Percentiles rank a stretch among this genome's conserved stretches.
phyloP scores from a whole-genome alignment of 2,888 invertebrate species.

The Leucophenga montana region DNA sequence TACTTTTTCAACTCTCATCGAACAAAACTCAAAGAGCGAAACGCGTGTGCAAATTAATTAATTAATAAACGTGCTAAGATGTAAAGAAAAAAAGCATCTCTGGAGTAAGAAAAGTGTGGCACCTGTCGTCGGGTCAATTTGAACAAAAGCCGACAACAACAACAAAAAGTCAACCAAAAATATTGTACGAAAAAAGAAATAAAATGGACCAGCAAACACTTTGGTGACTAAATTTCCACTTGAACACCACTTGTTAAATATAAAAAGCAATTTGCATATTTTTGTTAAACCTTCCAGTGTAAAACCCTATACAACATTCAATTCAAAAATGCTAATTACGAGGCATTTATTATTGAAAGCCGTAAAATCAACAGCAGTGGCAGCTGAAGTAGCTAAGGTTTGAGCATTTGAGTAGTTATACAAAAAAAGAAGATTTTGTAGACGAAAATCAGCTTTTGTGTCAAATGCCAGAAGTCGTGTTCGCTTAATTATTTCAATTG shows the following conservation, averaged over 20 bases:
- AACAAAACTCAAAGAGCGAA: neutral
- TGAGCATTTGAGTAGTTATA: neutral
- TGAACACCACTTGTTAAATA: neutral
- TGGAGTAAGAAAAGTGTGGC: neutral
- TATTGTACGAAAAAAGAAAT: neutral
- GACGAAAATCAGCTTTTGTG: neutral
- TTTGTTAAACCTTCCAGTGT: neutral
- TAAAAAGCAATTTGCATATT: neutral
- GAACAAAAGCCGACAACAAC: neutral
- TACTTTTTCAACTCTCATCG: neutral
- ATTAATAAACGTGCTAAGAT: constrained; percentile 11
- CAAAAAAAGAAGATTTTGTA: neutral
- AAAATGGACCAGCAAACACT: neutral
- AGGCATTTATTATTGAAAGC: constrained; percentile 16
- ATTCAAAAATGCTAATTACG: constrained; percentile 25
- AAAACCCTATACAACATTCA: neutral
- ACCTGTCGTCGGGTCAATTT: constrained; percentile 3
- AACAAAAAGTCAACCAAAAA: too few relatives aligned
- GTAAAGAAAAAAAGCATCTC: neutral
- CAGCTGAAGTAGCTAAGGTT: neutral
- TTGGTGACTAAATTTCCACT: constrained; percentile 8
- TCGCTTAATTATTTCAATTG: too few relatives aligned
- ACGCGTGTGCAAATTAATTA: constrained; percentile 19
- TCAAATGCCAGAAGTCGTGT: neutral
- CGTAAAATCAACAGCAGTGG: constrained; percentile 6